Percentiles rank a stretch among this genome's conserved stretches.
These are phyloP conservation scores for Drosophila fuyamai DNA, from an alignment of 1,140 invertebrate genomes.

Conservation along the genomic window DNA sequence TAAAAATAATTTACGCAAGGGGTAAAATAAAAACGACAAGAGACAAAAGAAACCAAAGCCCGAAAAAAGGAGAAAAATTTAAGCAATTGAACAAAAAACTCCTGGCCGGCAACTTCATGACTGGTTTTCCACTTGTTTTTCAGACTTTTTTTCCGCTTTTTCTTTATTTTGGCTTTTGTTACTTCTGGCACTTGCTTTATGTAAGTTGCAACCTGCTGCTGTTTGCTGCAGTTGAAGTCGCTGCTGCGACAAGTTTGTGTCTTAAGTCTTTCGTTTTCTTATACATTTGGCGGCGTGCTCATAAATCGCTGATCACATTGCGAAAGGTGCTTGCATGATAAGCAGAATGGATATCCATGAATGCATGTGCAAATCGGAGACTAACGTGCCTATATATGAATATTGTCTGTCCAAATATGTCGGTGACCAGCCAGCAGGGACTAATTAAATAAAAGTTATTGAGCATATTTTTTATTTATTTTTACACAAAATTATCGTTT, in stretches of 20 bases:
- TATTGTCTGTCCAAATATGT: background rate
- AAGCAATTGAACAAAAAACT: conserved; percentile 38
- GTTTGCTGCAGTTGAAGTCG: conserved; percentile 7
- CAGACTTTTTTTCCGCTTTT: conserved; percentile 13
- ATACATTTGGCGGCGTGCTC: conserved; percentile 42
- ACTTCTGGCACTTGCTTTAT: conserved; percentile 59
- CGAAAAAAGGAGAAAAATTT: conserved; percentile 35
- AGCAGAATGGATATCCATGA: conserved; percentile 52
- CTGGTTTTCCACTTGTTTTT: conserved; percentile 46
- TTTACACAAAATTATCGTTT: too few relatives aligned
- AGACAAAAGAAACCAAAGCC: conserved; percentile 25
- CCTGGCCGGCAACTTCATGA: conserved; percentile 48
- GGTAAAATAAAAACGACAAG: conserved; percentile 14
- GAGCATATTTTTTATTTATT: too few relatives aligned
- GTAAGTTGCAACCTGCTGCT: conserved; percentile 56
- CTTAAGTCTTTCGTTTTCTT: conserved; percentile 66
- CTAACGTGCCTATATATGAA: background rate
- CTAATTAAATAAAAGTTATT: too few relatives aligned
- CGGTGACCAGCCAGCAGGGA: too few relatives aligned
- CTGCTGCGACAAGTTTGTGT: conserved; percentile 61
- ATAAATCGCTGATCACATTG: conserved; percentile 48
- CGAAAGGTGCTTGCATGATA: conserved; percentile 59
- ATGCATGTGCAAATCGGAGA: conserved; percentile 14
- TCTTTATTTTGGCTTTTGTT: conserved; percentile 35
- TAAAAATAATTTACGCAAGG: conserved; percentile 55